Conservation (phyloP, 2,797 vertebrate species). For the Rhyacichthys aspro region DNA sequence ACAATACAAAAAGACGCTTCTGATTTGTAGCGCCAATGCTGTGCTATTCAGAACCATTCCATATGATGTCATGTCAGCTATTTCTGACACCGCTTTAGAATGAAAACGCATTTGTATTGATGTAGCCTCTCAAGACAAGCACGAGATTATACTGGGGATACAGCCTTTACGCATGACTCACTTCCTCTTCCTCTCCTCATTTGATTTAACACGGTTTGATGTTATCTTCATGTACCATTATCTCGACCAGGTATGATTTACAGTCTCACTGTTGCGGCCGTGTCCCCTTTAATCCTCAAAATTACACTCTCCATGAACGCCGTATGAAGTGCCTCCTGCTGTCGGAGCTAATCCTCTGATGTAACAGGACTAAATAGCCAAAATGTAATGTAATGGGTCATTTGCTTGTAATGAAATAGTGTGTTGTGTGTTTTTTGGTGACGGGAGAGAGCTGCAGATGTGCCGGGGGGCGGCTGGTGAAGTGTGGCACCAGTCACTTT, state of each 20-base stretch:
- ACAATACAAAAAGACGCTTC: too few relatives aligned
- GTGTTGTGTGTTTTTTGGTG: too few relatives aligned
- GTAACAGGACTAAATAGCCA: too few relatives aligned
- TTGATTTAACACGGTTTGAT: not conserved
- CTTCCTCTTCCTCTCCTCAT: not conserved
- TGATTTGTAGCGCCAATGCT: not conserved
- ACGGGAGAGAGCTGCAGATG: conserved; percentile 11
- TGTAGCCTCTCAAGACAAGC: not conserved
- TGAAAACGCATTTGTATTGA: too few relatives aligned
- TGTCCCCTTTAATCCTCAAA: not conserved
- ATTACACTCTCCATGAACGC: too few relatives aligned
- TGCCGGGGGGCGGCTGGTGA: conserved; percentile 29
- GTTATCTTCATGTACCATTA: not conserved
- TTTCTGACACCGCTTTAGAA: not conserved
- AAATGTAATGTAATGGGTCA: too few relatives aligned
- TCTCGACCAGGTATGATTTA: not conserved
- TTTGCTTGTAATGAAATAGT: too few relatives aligned
- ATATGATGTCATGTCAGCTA: too few relatives aligned
- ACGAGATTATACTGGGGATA: not conserved
- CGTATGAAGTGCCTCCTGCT: too few relatives aligned
- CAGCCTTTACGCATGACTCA: not conserved
- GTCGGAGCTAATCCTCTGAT: not conserved
- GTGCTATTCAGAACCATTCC: too few relatives aligned
- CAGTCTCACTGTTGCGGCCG: not conserved
- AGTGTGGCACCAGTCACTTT: conserved; percentile 46